Evolutionary conservation across 1,140 invertebrate genomes (phyloP).

Genomic region (Saccostrea cuccullata): DNA sequence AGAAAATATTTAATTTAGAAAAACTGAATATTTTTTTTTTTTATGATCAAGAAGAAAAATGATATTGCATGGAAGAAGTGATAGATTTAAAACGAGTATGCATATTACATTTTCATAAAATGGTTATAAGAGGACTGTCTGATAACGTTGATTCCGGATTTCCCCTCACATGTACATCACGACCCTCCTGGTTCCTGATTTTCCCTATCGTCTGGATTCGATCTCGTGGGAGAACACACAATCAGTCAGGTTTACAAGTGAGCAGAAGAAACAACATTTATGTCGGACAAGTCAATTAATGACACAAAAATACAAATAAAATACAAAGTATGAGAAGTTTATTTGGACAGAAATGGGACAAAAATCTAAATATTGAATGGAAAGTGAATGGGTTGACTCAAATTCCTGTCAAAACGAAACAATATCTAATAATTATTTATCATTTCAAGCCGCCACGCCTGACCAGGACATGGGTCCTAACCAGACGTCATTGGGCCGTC

Average conservation of each 20-base stretch:
- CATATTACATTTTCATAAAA: too few relatives aligned
- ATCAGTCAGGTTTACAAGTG: neutral
- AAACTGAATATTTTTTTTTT: too few relatives aligned
- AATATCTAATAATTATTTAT: constrained; percentile 16
- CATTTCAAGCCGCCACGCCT: constrained; percentile 9
- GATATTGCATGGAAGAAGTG: too few relatives aligned
- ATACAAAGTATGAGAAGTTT: neutral
- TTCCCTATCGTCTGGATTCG: neutral
- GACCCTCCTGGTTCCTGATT: neutral
- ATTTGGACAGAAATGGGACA: neutral
- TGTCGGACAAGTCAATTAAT: constrained; percentile 12
- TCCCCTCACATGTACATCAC: too few relatives aligned
- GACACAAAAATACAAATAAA: neutral
- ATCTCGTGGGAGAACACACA: neutral
- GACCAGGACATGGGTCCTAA: neutral
- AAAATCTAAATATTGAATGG: constrained; percentile 36
- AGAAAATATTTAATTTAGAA: too few relatives aligned
- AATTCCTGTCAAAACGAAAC: neutral
- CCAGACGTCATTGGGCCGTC: neutral
- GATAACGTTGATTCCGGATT: neutral
- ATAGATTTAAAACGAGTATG: too few relatives aligned
- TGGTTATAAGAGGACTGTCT: neutral
- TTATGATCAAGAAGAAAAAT: too few relatives aligned
- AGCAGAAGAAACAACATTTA: neutral
- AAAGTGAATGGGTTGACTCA: constrained; percentile 30